These are phyloP conservation scores for Paraplagusia blochii DNA, from an alignment of 2,113 vertebrate genomes.

Conservation along the genomic window DNA sequence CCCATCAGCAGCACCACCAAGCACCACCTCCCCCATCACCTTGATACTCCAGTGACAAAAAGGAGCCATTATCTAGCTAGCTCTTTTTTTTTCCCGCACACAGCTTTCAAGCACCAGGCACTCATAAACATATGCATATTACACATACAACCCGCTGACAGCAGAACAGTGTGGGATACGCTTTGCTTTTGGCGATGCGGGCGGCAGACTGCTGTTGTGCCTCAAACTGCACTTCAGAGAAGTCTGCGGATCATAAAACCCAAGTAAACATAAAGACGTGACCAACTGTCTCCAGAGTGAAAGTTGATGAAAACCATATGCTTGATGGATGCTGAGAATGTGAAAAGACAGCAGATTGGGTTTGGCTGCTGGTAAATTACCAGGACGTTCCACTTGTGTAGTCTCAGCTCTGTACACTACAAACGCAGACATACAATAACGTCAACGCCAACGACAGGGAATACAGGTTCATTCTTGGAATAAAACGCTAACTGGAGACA, in stretches of 20 bases:
- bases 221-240: not conserved
- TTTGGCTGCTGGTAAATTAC: not conserved
- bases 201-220: slow-evolving; percentile 1
- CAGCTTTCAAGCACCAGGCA: slow-evolving; percentile 29
- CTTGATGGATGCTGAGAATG: not conserved
- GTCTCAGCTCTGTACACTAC: not conserved
- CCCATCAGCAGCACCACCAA: not conserved
- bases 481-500: not conserved
- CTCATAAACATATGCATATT: slow-evolving; percentile 7
- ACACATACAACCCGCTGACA: not conserved
- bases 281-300: not conserved
- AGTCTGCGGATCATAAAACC: slow-evolving; percentile 7
- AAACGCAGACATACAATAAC: not conserved
- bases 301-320: slow-evolving; percentile 6
- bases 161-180: slow-evolving; percentile 10
- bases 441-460: no score
- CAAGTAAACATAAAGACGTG: slow-evolving; percentile 11
- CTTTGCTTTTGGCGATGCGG: slow-evolving; percentile 4
- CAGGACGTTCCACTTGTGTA: not conserved
- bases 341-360: not conserved
- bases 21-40: slow-evolving; percentile 16
- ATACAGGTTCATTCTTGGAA: not conserved
- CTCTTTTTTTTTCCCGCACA: slow-evolving; percentile 17
- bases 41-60: slow-evolving; percentile 19
- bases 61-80: slow-evolving; percentile 36